These are phyloP conservation scores for Trialeurodes vaporariorum DNA, from an alignment of 1,140 invertebrate species.

Conservation along the genomic window DNA sequence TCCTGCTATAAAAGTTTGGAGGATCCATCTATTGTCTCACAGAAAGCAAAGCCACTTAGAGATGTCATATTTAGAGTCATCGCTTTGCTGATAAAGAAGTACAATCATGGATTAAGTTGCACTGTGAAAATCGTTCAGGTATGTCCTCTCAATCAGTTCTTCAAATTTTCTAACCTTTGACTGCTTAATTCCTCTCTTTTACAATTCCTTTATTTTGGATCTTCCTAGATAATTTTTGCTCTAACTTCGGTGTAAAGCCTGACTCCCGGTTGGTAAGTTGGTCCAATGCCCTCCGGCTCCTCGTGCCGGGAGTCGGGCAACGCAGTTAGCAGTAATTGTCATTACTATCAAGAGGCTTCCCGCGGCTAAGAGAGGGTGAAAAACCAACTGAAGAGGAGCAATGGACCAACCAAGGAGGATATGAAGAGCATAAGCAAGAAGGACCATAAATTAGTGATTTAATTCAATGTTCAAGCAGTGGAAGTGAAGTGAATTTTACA, in stretches of 20 bases:
- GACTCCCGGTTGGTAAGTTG: slow-evolving; percentile 8
- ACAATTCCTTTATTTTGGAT: not conserved
- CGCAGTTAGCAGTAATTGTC: no score
- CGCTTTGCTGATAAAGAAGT: slow-evolving; percentile 65
- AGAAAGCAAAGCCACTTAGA: slow-evolving; percentile 48
- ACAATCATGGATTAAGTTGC: slow-evolving; percentile 60
- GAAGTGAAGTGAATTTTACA: no score
- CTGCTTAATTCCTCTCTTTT: no score
- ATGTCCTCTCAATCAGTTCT: slow-evolving; percentile 23
- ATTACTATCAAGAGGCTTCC: no score
- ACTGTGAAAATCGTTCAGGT: slow-evolving; percentile 54
- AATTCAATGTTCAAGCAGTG: no score
- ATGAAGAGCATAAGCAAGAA: no score
- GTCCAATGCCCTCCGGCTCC: no score
- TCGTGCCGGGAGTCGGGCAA: no score
- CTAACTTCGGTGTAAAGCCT: not conserved
- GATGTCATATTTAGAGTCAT: slow-evolving; percentile 65
- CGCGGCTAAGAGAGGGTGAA: no score
- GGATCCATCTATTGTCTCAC: slow-evolving; percentile 21
- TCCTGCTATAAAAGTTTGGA: slow-evolving; percentile 26
- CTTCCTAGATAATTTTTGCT: not conserved
- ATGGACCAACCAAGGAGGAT: no score
- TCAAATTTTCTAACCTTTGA: not conserved
- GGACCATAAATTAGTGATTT: no score
- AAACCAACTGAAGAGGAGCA: no score